Evolutionary conservation across 2,113 vertebrate species (phyloP).

Genomic region (Sciurus niger): DNA sequence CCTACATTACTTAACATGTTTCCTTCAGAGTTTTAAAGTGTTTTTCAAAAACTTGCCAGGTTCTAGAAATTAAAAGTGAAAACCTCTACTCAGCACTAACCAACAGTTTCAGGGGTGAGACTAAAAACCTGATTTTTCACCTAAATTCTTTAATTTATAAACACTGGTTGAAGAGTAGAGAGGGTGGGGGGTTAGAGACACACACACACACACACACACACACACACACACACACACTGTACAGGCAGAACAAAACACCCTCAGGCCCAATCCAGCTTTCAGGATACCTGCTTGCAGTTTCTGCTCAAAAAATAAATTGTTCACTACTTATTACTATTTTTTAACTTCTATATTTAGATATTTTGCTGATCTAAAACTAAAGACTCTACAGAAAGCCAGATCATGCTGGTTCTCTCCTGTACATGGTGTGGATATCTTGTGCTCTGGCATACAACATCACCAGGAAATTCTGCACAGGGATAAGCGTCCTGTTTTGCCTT

Average conservation of each 20-base stretch:
- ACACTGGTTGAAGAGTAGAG: background rate
- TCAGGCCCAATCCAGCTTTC: background rate
- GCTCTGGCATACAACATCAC: background rate
- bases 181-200: rapidly evolving
- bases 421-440: background rate
- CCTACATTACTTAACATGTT: background rate
- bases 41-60: conserved; percentile 27
- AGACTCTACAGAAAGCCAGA: background rate
- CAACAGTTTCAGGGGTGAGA: background rate
- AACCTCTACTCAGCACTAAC: background rate
- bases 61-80: conserved; percentile 18
- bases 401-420: background rate
- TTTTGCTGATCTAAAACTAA: background rate
- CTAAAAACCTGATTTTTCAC: conserved; percentile 8
- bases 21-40: conserved; percentile 28
- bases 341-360: conserved; percentile 48
- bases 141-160: conserved; percentile 42
- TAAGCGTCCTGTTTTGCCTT: background rate
- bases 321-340: conserved; percentile 51
- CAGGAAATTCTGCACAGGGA: background rate
- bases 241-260: background rate
- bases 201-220: too few species aligned
- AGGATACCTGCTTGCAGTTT: background rate
- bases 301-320: conserved; percentile 15
- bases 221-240: background rate